Base-by-base conservation (phyloP, 2,113 vertebrate species). In the Podilymbus podiceps region DNA sequence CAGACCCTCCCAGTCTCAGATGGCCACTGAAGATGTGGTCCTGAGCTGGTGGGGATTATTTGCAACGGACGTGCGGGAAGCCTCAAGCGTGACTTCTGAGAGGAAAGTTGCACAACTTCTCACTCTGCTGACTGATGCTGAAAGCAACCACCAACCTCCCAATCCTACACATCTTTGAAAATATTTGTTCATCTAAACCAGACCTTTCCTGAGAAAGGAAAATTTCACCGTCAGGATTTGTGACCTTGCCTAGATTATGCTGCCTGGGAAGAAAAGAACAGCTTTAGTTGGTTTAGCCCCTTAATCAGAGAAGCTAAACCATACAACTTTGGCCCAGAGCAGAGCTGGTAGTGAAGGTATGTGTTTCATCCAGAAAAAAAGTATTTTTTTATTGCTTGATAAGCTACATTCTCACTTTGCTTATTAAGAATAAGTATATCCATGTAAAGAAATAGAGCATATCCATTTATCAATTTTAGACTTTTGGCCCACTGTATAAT, bases 281-380 rank as follows among this genome's bases (percentile, higher is more conserved):
- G 73, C 76, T 88, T 88, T 75, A 90, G 68, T 66, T 96, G 84
- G 77, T 93, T 74, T 82, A 58, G 76, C 31, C 55, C 30, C 38
- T 58, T 79, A 64, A 69, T 71, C 89, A 69, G 87, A 94, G 59
- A 88, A 85, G 56, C 25, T 60, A 84, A 71, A n/a, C 20, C 20
- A 17, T 22, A 30, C 1, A 3, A 47, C 87, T 93, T 78, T 80
- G 84, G 40, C 46, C 40, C 3, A 1, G 14, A 30, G 9, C 67
- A 44, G 11, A 77, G 25, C 15, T 40, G 47, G 42, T 68, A 76
- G 40, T 31, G 35, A 73, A 42, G 16, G 56, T n/a, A 50, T 31
- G 40, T 58, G 22, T 66, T 80, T 75, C 31, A 75, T 27, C 12
- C 15, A 6, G 49, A 68, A 69, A 76, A 85, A 85, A 3, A 15